These are phyloP conservation scores for Enteromius thamalakanensis DNA, from an alignment of 2,797 vertebrate species.

Conservation along the genomic window DNA sequence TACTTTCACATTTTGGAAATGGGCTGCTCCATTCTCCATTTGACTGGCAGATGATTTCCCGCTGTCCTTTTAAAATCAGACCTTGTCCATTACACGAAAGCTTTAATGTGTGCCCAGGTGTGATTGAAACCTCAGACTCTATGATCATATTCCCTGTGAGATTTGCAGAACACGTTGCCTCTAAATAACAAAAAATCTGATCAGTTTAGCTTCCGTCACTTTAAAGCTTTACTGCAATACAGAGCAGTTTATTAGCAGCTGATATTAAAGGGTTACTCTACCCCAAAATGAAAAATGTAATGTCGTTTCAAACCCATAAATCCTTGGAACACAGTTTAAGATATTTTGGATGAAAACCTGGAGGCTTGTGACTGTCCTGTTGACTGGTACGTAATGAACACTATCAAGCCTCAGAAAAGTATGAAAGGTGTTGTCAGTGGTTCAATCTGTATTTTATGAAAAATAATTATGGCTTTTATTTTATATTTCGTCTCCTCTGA, in stretches of 20 bases:
- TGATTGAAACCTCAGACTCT: neutral
- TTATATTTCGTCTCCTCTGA: too few species aligned
- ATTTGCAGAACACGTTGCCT: constrained; percentile 15
- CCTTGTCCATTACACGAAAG: constrained; percentile 56
- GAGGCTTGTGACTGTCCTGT: too few species aligned
- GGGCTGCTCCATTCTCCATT: constrained; percentile 2
- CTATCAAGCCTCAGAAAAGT: too few species aligned
- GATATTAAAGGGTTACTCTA: neutral
- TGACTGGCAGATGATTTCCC: constrained; percentile 1
- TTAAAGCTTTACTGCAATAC: neutral
- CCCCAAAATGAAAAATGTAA: too few species aligned
- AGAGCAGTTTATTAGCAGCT: neutral
- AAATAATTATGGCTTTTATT: too few species aligned
- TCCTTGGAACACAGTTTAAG: too few species aligned
- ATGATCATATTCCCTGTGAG: neutral
- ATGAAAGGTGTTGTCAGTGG: too few species aligned
- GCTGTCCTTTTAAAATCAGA: constrained; percentile 53
- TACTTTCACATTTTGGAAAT: constrained; percentile 16
- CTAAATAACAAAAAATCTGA: constrained; percentile 47
- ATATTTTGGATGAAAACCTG: too few species aligned
- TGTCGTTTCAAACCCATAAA: too few species aligned
- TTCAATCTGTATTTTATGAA: too few species aligned
- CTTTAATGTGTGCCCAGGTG: constrained; percentile 9
- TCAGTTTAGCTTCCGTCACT: neutral
- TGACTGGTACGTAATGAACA: too few species aligned